Evolutionary conservation across 1,140 invertebrate species (phyloP).

Genomic region (Plutomurus gul): DNA sequence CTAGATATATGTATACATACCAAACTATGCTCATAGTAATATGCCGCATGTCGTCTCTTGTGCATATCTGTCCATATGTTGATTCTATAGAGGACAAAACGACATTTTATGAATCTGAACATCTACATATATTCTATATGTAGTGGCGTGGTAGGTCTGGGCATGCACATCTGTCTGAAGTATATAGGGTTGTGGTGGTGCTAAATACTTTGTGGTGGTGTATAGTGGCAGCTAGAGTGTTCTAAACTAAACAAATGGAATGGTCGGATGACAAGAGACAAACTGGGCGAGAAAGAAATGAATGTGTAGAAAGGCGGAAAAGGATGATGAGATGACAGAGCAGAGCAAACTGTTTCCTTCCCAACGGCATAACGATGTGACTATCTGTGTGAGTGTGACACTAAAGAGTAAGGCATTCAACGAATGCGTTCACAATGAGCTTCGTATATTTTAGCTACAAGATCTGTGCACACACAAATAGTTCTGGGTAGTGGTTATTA

Average conservation of each 20-base stretch:
- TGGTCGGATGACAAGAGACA: conserved; percentile 1
- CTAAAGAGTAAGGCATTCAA: too few relatives aligned
- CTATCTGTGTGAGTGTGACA: too few relatives aligned
- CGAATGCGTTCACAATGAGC: too few relatives aligned
- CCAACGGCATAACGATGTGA: background rate
- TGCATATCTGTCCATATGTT: background rate
- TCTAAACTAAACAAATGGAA: background rate
- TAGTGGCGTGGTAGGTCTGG: too few relatives aligned
- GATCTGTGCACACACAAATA: too few relatives aligned
- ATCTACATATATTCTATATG: background rate
- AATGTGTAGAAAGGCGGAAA: conserved; percentile 25
- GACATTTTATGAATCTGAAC: background rate
- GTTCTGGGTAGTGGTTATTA: too few relatives aligned
- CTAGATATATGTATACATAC: too few relatives aligned
- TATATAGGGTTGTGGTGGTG: conserved; percentile 16
- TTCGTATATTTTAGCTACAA: too few relatives aligned
- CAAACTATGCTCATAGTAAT: too few relatives aligned
- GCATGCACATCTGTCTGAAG: background rate
- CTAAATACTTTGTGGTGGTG: background rate
- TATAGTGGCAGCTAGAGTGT: background rate
- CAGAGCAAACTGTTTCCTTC: conserved; percentile 11
- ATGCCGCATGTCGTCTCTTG: background rate
- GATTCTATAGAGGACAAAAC: conserved; percentile 18
- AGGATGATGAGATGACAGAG: conserved; percentile 19
- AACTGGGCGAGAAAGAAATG: conserved; percentile 28